Base-by-base conservation (phyloP, 1,140 invertebrate genomes). In the Lucilia cuprina region DNA sequence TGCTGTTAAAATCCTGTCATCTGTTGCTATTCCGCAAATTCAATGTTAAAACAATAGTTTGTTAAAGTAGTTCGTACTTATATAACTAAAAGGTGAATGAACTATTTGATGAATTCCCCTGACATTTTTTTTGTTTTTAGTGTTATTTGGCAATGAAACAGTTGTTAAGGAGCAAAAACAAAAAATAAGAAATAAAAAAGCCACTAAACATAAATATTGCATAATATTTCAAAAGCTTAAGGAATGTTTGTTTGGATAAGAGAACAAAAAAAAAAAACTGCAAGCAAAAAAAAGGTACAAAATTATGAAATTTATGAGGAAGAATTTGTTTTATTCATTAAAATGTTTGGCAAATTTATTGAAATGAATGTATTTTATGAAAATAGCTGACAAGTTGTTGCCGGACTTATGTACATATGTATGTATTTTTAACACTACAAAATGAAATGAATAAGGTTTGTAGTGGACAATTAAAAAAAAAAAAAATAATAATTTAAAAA, bases 291-390 rank as follows among this genome's bases (percentile, higher is more conserved):
- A 60, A n/a, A 60, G 55, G 14, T 7, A 60, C 5, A 17, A n/a
- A 60, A 60, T 60, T 60, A 60, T 60, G 55, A 60, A 60, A 60
- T 60, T 60, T 60, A 60, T 60, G 55, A 60, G 55, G n/a, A n/a
- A n/a, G 55, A 60, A 60, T 60, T 60, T 60, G 55, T 60, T 60
- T 60, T 60, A 60, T 60, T 60, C 55, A 60, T 60, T 60, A n/a
- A 60, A 60, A 60, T 60, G 55, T 60, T 17, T 60, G 55, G 55
- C 14, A 17, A 60, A 60, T 60, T 60, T 60, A 60, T 60, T n/a
- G 55, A 60, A 60, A 60, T 17, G 14, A 17, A 60, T 60, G 55
- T n/a, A 60, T 60, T 60, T 60, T 60, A 60, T 60, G 14, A 60
- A 14, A 60, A 60, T 60, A 0, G 55, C 14, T 60, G 55, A 60